A percentile compares a stretch with the other conserved stretches of the same genome.
Conservation (phyloP, 2,113 vertebrate genomes). For the Rafetus swinhoei region DNA sequence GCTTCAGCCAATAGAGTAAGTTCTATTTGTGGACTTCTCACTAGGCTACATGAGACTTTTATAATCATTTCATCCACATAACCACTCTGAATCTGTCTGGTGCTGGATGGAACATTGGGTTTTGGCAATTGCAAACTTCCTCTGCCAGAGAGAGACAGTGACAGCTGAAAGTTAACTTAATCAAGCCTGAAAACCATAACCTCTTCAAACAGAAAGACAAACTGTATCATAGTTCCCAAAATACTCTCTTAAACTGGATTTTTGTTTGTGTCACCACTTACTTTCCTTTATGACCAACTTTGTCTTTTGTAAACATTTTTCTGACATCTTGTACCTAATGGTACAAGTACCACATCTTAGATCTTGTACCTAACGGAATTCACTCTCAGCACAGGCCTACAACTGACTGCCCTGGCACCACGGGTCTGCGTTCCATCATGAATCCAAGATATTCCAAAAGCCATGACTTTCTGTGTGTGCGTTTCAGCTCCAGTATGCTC, state of each 20-base stretch:
- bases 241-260: neutral
- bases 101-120: neutral
- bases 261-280: neutral
- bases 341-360: neutral
- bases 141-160: neutral
- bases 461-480: accelerated
- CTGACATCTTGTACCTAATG: accelerated
- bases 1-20: neutral
- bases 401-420: neutral
- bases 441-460: neutral
- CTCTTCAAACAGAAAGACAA: neutral
- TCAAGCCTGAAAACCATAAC: neutral
- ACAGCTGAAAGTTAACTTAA: neutral
- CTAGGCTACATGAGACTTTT: neutral
- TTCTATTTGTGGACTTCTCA: neutral
- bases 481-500: neutral
- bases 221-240: accelerated
- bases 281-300: neutral
- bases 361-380: neutral
- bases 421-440: neutral
- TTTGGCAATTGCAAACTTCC: neutral
- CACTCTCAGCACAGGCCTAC: neutral
- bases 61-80: neutral
- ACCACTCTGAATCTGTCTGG: neutral
- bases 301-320: neutral